Evolutionary conservation across 2,113 vertebrate genomes (phyloP), one percentile per base, ranked within the genome.

Genomic region (Gasterosteus aculeatus): DNA sequence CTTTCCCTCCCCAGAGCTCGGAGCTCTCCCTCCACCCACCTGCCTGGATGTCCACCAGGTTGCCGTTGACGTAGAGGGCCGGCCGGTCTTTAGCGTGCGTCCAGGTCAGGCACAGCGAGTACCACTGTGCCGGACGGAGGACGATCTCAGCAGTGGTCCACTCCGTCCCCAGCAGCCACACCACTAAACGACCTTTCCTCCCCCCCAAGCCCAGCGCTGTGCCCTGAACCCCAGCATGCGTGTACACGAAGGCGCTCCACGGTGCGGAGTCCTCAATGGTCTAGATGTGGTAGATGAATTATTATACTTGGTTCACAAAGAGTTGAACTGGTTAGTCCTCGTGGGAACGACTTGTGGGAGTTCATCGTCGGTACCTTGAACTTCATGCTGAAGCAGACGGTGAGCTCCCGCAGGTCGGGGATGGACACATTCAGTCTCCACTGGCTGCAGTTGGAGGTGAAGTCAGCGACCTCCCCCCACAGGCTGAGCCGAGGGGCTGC

Each of bases 231-330:
- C 51, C 56, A 14, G 92, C 83, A 6, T 87, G 71, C 33, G 80
- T 68, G 72, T 96, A 98, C 56, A 94, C 94, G 81, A 98, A 97
- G 0, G 89, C 95, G 0, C 92, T 92, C 95, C 95, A 96, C 0
- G 1, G 4, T 3, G 33, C 29, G 10, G 5, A 9, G 11, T 3
- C 1, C 6, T 0, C 10, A 0, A 6, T 0, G 3, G 1, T 31
- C 90, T 90, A 19, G 7, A 81, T n/a, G 12, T 4, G 14, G 19
- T 42, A 9, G 57, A 47, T 5, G 7, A 68, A 39, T 26, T 15
- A 16, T 31, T 4, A 57, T 10, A 26, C 9, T 39, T 18, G 11
- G 41, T 41, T 47, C 5, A 16, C 29, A 22, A 57, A 3, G 5
- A 26, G 3, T 41, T 71, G 7, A 42, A 31, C 26, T 7, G 1